Conservation (phyloP, 2,113 vertebrate genomes). For the Gallinago paraguaiae region DNA sequence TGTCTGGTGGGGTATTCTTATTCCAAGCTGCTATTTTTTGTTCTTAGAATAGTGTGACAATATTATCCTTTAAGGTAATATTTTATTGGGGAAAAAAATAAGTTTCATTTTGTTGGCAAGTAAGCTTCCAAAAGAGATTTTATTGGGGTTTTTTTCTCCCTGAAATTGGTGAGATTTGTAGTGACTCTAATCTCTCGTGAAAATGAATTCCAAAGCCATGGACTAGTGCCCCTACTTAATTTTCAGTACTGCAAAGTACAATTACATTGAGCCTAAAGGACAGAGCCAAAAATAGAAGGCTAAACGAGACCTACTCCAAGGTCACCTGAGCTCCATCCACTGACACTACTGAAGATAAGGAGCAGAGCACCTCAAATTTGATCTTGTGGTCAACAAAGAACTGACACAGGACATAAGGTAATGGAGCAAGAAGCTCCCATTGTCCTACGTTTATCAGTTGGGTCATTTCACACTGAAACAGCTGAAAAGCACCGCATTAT, state of each 20-base stretch:
- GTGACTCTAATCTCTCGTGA: neutral
- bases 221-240: neutral
- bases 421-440: neutral
- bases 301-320: slow-evolving; percentile 12
- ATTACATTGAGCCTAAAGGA: neutral
- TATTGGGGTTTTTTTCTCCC: rapidly evolving
- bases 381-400: neutral
- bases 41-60: neutral
- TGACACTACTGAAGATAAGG: slow-evolving; percentile 16
- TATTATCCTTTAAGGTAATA: neutral
- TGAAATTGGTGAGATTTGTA: neutral
- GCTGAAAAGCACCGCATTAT: neutral
- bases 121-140: neutral
- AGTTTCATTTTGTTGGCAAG: neutral
- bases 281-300: slow-evolving; percentile 33
- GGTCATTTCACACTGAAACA: neutral
- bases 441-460: neutral
- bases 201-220: neutral
- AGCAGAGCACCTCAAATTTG: neutral
- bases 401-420: neutral
- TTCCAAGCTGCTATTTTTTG: neutral
- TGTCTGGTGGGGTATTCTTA: neutral
- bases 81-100: neutral
- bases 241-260: slow-evolving; percentile 3
- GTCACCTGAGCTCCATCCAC: neutral